Base-by-base conservation (phyloP, 2,113 vertebrate species). In the Grallaria varia region DNA sequence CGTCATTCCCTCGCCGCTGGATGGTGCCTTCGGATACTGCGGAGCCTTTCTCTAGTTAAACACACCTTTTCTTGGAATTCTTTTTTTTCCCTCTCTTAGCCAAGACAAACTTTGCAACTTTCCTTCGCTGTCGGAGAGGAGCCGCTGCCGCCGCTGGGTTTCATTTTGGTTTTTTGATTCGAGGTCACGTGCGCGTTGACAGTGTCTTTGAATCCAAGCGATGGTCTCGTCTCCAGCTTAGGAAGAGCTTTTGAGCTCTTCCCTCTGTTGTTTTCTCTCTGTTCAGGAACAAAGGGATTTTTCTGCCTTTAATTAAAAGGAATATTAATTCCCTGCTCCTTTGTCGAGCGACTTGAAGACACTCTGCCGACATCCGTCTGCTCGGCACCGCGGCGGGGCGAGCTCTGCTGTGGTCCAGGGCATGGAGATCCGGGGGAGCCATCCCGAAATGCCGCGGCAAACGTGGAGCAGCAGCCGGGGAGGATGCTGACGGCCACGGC, bases 101-200 rank as follows among this genome's bases (percentile, higher is more conserved):
- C 84, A 78, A 95, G 93, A 72, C 84, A 96, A 97, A 96, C 96
- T 97, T 97, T 63, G 53, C 90, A 94, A 95, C 96, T 97, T 97
- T 74, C 35, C 92, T 64, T 84, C 39, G 19, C 74, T 93, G 58
- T 56, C 13, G 31, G 90, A 84, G 93, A 94, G 78, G 90, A 94
- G 87, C 93, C 28, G 12, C 94, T 28, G 81, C 86, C 14, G 49
- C 87, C 44, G 81, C 92, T 93, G 93, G 87, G 77, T 87, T 93
- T 95, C 85, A 79, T 95, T 95, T 95, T 97, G 84, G 59, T 93
- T 91, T 92, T 93, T 93, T 76, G 73, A 89, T 95, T 87, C 27
- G 91, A 79, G 93, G 94, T 97, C 96, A 95, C 93, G 92, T 96
- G 96, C 71, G 6, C 39, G 0, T 83, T 97, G 96, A 87, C 91